Evolutionary conservation across 2,888 invertebrate species (phyloP).

Genomic region (Erebia ligea): DNA sequence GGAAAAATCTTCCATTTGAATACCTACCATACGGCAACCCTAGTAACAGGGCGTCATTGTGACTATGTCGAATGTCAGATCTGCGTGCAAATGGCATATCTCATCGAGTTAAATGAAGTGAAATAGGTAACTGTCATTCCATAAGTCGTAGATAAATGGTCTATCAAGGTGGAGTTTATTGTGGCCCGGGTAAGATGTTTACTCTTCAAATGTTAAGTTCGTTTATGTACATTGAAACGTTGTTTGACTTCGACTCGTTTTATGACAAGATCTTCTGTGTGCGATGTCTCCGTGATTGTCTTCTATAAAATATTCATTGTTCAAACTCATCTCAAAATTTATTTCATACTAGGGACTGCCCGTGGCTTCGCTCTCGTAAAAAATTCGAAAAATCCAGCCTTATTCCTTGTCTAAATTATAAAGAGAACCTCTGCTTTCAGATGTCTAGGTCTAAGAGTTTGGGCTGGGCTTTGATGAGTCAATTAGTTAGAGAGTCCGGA

Average conservation of each 20-base stretch:
- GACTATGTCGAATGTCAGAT: constrained; percentile 55
- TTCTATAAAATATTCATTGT: background rate
- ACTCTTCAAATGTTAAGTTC: background rate
- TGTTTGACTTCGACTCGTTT: background rate
- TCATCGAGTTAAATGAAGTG: constrained; percentile 51
- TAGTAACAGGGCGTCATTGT: constrained; percentile 58
- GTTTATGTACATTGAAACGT: background rate
- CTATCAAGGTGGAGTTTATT: constrained; percentile 4
- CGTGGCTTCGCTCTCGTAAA: too few species aligned
- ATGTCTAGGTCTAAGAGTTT: too few species aligned
- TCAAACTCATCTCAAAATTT: too few species aligned
- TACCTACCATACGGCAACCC: too few species aligned
- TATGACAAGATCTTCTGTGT: too few species aligned
- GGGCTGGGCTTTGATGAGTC: too few species aligned
- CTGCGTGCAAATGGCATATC: constrained; percentile 47
- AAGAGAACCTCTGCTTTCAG: too few species aligned
- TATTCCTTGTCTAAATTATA: too few species aligned
- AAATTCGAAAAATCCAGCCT: too few species aligned
- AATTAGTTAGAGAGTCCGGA: too few species aligned
- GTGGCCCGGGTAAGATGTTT: background rate
- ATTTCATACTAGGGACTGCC: too few species aligned
- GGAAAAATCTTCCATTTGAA: too few species aligned
- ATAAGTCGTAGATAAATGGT: background rate
- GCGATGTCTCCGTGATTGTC: background rate
- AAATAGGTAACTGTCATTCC: constrained; percentile 41